Evolutionary conservation across 2,888 invertebrate species (phyloP).

Genomic region (Baccha elongata): DNA sequence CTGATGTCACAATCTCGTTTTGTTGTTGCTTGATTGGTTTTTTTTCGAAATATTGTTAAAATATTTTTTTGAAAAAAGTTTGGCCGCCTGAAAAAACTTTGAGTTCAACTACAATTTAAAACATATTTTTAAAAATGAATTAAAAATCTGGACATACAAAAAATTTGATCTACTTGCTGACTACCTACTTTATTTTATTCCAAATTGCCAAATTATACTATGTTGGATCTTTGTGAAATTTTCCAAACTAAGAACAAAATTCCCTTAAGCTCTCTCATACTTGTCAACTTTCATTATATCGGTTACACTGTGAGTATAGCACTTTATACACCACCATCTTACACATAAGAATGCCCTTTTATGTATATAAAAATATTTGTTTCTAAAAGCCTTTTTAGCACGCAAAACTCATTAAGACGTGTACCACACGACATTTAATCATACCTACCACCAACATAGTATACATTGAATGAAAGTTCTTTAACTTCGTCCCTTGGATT

Average conservation of each 20-base stretch:
- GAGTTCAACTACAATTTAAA: too few relatives aligned
- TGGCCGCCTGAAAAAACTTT: too few relatives aligned
- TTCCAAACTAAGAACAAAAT: neutral
- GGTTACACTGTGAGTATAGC: conserved; percentile 13
- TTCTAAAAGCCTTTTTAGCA: conserved; percentile 32
- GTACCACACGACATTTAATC: neutral
- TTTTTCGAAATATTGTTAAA: too few relatives aligned
- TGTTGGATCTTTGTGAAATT: too few relatives aligned
- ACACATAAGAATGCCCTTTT: conserved; percentile 14
- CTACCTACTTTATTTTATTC: too few relatives aligned
- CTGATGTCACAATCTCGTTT: too few relatives aligned
- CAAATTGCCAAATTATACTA: too few relatives aligned
- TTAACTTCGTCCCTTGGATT: neutral
- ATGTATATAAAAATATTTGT: conserved; percentile 8
- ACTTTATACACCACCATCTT: neutral
- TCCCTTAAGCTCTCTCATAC: neutral
- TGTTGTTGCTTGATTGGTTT: too few relatives aligned
- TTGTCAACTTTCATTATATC: neutral
- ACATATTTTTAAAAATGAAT: too few relatives aligned
- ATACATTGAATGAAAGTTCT: conserved; percentile 1
- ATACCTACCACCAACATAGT: neutral
- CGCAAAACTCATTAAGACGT: conserved; percentile 48
- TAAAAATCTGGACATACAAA: too few relatives aligned
- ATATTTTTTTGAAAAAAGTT: too few relatives aligned
- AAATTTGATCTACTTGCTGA: too few relatives aligned